Base-by-base conservation (phyloP, 2,888 invertebrate species). In the Andricus curvator region DNA sequence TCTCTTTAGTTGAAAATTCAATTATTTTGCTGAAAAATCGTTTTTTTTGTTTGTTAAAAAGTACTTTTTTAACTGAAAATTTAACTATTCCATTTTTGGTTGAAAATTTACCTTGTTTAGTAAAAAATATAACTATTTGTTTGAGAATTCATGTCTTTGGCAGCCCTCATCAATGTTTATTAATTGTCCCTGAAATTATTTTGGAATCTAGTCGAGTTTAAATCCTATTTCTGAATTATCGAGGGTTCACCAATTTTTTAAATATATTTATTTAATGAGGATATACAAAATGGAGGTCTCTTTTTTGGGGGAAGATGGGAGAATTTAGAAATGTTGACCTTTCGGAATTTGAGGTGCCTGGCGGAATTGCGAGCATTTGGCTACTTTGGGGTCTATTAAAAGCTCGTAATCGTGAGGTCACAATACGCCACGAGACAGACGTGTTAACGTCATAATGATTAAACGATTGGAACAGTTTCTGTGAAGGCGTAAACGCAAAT, bases 381-480 rank as follows among this genome's bases (percentile, higher is more conserved):
- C 84, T 77, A 60, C 78, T 82, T 78, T 66, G 78, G 77, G 81
- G 41, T 85, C 88, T 90, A 89, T 89, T 87, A 89, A 88, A 87
- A 87, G 84, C 83, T 77, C 51, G 84, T 86, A 86, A 86, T 86
- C 81, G 84, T 77, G 83, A 85, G 81, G 83, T 84, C 86, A 84
- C 80, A 84, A 85, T 86, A 82, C 81, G 84, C 80, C 84, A 84
- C 82, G 84, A 79, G 83, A 86, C 78, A 82, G 81, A 78, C 84
- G 84, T 81, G 77, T 81, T 67, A 80, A 83, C 85, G 86, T 86
- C 86, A 86, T 86, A 85, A 86, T 87, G 86, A 87, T 89, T 89
- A 85, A 88, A 33, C 74, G 77, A 84, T 84, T 84, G 83, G 83
- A 84, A 20, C 78, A 76, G 78, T 84, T 85, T 83, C 83, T 80